Evolutionary conservation across 1,140 invertebrate genomes (phyloP).

Genomic region (Philotrypesis tridentata): DNA sequence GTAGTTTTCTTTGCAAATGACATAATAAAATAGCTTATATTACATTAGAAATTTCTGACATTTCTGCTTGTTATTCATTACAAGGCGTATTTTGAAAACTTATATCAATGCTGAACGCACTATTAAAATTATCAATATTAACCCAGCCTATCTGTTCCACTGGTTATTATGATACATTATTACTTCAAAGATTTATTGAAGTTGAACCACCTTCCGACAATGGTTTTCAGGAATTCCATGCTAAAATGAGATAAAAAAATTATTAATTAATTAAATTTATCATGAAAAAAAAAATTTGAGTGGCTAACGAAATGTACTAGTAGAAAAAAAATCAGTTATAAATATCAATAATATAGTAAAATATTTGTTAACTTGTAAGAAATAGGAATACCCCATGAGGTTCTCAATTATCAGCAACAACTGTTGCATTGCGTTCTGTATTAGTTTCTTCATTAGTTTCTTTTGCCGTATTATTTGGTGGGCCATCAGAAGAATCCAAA

Average conservation of each 20-base stretch:
- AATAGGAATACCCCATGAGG: conserved; percentile 83
- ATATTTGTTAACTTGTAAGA: not conserved
- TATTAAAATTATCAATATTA: conserved; percentile 69
- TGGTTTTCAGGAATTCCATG: conserved; percentile 59
- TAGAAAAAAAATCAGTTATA: conserved; percentile 52
- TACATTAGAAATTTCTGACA: not conserved
- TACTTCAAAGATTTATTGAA: conserved; percentile 64
- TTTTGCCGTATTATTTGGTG: conserved; percentile 69
- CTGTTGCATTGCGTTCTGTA: conserved; percentile 70
- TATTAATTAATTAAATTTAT: conserved; percentile 61
- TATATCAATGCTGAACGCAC: conserved; percentile 54
- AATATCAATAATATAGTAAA: conserved; percentile 55
- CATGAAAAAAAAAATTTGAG: conserved; percentile 85
- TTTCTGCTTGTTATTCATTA: conserved; percentile 42
- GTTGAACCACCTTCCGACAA: conserved; percentile 53
- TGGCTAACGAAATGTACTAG: conserved; percentile 88
- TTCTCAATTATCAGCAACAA: conserved; percentile 92
- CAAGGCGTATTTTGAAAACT: conserved; percentile 39
- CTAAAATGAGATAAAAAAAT: too few relatives aligned
- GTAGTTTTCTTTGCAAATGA: not conserved
- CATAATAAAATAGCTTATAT: conserved; percentile 39
- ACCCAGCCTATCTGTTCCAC: conserved; percentile 67
- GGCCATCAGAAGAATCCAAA: conserved; percentile 83
- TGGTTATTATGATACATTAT: conserved; percentile 53
- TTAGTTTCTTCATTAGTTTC: conserved; percentile 76